phyloP scores from a whole-genome alignment of 35 echinoderm and acorn worm genomes.

The Patiria miniata region DNA sequence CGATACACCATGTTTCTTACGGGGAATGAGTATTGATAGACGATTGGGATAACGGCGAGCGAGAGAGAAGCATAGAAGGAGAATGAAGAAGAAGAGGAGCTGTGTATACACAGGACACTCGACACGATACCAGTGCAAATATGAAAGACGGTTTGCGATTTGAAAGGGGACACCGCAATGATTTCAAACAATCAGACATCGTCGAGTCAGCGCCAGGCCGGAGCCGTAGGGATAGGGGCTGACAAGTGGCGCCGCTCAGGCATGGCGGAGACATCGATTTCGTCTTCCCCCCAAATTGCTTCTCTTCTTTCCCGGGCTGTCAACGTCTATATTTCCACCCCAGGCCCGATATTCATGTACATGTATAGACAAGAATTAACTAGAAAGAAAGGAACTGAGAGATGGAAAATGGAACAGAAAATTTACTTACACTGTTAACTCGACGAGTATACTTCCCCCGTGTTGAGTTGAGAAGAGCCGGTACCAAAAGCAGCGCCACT shows the following conservation, averaged over 20 bases:
- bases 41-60: background rate
- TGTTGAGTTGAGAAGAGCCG: no score
- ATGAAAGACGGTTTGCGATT: slow-evolving; percentile 22
- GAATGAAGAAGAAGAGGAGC: background rate
- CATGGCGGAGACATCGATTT: slow-evolving; percentile 14
- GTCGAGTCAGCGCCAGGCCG: slow-evolving; percentile 13
- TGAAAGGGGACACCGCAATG: slow-evolving; percentile 24
- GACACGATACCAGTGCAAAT: slow-evolving; percentile 21
- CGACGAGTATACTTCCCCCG: no score
- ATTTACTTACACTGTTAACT: no score
- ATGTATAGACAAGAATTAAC: no score
- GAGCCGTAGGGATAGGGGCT: slow-evolving; percentile 24
- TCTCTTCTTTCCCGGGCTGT: slow-evolving; percentile 20
- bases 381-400: no score
- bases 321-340: slow-evolving; percentile 10
- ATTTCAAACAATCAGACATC: slow-evolving; percentile 29
- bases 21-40: background rate
- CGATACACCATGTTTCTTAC: slow-evolving; percentile 7
- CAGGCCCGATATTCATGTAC: background rate
- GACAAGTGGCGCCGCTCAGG: slow-evolving; percentile 14
- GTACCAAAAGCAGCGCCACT: no score
- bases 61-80: background rate
- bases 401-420: no score
- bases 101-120: slow-evolving; percentile 26
- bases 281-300: slow-evolving; percentile 12